Evolutionary conservation across 1,140 invertebrate species (phyloP).

Genomic region (Caenorhabditis remanei): DNA sequence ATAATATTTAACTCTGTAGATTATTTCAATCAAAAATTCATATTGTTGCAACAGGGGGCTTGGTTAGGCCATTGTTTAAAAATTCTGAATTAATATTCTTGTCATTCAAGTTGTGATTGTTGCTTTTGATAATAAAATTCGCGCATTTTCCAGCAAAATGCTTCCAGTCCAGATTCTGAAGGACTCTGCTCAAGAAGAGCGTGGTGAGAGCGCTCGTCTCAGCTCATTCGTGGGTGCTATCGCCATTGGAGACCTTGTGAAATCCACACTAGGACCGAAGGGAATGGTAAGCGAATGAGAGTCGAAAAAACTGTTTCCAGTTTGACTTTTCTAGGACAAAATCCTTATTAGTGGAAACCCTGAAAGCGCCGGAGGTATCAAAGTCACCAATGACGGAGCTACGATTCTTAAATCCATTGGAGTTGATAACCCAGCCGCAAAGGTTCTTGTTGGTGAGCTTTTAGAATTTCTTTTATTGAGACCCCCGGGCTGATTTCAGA

Average conservation of each 20-base stretch:
- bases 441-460: constrained; percentile 87
- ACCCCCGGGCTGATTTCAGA: constrained; percentile 80
- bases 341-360: constrained; percentile 90
- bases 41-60: no score
- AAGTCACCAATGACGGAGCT: constrained; percentile 99
- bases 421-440: constrained; percentile 98
- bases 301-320: background rate
- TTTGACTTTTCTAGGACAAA: constrained; percentile 84
- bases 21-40: no score
- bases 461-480: background rate
- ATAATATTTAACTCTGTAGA: no score
- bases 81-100: constrained; percentile 3
- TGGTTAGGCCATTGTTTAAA: background rate
- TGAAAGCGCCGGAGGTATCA: constrained; percentile 85
- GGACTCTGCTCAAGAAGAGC: constrained; percentile 95
- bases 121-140: constrained; percentile 20
- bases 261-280: constrained; percentile 97
- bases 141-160: constrained; percentile 22
- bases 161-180: constrained; percentile 90
- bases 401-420: constrained; percentile 96
- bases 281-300: constrained; percentile 85
- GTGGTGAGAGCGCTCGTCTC: constrained; percentile 86
- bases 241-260: constrained; percentile 97
- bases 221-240: constrained; percentile 98
- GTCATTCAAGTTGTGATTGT: background rate